Base-by-base conservation (phyloP, 2,888 invertebrate genomes). In the Drosophila lutescens region DNA sequence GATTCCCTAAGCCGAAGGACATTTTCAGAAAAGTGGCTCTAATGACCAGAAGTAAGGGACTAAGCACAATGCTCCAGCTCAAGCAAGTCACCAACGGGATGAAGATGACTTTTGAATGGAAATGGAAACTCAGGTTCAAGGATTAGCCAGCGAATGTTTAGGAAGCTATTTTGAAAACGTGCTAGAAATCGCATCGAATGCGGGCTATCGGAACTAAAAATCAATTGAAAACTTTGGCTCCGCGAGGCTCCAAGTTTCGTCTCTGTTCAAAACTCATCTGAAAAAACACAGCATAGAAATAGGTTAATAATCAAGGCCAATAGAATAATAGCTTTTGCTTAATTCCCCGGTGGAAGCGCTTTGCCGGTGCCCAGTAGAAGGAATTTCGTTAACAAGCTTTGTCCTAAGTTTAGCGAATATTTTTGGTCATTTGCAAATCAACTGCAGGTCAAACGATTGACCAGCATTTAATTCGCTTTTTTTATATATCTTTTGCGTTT, bases 241-340 rank as follows among this genome's bases (percentile, higher is more conserved):
- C 56, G 40, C 57, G 56, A 20, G 70, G 63, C 59, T 58, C 51
- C 58, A 80, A 79, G 68, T 54, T 74, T 71, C 41, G 63, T 47
- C 56, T 40, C 57, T 34, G 44, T 41, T 53, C 56, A 56, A 63
- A 32, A 57, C 61, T 63, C 43, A 83, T 80, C 84, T 79, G 79
- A 83, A 79, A 82, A 9, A 32, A 76, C 30, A 78, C 51, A 54
- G 60, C 75, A 78, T 55, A 50, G 47, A 83, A 79, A 83, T 83
- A 65, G 51, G 57, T 79, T 83, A 79, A 65, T 80, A 44, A n/a
- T 41, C 44, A 32, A 6, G n/a, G 17, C 23, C 32, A 60, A 60
- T 36, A 30, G 5, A 26, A 17, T 10, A 34, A 17, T 13, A 23
- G 58, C 43, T 57, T 34, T 32, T 43, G 13, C 38, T 43, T 20